Evolutionary conservation across 2,888 invertebrate species (phyloP).

Genomic region (Eubasilissa splendida): DNA sequence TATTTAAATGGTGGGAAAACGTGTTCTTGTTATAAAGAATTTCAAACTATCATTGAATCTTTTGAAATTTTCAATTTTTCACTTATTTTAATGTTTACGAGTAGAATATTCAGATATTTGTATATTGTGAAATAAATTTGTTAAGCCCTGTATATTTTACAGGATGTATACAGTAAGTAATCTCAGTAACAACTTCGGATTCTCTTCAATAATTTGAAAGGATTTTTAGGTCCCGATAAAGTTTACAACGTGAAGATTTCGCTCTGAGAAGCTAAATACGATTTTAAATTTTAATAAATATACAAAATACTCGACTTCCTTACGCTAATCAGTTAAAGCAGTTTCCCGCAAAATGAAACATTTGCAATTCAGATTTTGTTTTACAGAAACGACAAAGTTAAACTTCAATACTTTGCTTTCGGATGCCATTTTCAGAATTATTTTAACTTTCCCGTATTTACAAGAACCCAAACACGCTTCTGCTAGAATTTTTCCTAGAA

Average conservation of each 20-base stretch:
- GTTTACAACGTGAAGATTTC: not conserved
- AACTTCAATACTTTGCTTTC: not conserved
- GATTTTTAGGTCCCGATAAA: conserved; percentile 1
- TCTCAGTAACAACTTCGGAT: not conserved
- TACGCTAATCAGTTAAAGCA: conserved; percentile 14
- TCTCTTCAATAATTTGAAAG: conserved; percentile 33
- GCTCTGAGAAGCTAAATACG: not conserved
- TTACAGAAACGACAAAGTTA: conserved; percentile 2
- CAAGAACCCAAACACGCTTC: too few species aligned
- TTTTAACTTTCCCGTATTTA: too few species aligned
- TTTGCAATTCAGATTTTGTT: conserved; percentile 26
- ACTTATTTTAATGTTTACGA: too few species aligned
- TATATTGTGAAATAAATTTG: too few species aligned
- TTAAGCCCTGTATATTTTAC: too few species aligned
- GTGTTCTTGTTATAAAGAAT: too few species aligned
- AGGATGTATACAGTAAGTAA: not conserved
- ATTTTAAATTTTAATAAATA: not conserved
- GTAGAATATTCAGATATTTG: too few species aligned
- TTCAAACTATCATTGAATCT: too few species aligned
- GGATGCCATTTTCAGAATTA: too few species aligned
- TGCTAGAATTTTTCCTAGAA: too few species aligned
- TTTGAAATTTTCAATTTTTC: too few species aligned
- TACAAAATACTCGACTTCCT: not conserved
- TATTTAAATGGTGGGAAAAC: too few species aligned
- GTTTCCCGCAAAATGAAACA: not conserved